Evolutionary conservation across 2,888 invertebrate genomes (phyloP).

Genomic region (Auanema sp.): DNA sequence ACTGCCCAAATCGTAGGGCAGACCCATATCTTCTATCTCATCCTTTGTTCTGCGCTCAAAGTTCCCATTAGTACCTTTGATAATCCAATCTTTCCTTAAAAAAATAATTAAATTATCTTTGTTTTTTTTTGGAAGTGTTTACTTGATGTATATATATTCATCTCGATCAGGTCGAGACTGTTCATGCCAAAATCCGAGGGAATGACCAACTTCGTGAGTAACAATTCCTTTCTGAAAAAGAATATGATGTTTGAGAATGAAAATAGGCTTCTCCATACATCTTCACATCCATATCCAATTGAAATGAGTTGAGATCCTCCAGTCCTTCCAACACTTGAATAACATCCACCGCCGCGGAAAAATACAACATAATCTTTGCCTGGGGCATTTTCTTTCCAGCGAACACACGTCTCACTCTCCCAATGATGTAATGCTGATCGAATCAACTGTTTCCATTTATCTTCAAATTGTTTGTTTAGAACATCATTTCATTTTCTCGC

Average conservation of each 20-base stretch:
- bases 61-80: slow-evolving; percentile 57
- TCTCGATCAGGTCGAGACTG: slow-evolving; percentile 59
- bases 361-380: slow-evolving; percentile 59
- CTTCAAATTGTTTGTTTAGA: slow-evolving; percentile 27
- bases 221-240: slow-evolving; percentile 55
- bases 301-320: slow-evolving; percentile 62
- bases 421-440: slow-evolving; percentile 50
- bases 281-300: slow-evolving; percentile 62
- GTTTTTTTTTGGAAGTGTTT: no score
- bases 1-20: slow-evolving; percentile 57
- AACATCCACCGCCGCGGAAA: slow-evolving; percentile 56
- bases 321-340: slow-evolving; percentile 55
- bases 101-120: no score
- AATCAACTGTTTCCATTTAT: slow-evolving; percentile 54
- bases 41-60: slow-evolving; percentile 51
- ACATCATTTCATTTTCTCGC: no score
- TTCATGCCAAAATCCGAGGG: slow-evolving; percentile 62
- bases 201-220: slow-evolving; percentile 59
- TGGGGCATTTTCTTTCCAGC: slow-evolving; percentile 55
- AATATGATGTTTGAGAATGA: neutral
- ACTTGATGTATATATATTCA: slow-evolving; percentile 47
- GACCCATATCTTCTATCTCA: slow-evolving; percentile 57
- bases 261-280: slow-evolving; percentile 27
- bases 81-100: slow-evolving; percentile 50
- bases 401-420: slow-evolving; percentile 60